Conservation (phyloP, 2,797 vertebrate genomes). For the Chiroxiphia lanceolata region DNA sequence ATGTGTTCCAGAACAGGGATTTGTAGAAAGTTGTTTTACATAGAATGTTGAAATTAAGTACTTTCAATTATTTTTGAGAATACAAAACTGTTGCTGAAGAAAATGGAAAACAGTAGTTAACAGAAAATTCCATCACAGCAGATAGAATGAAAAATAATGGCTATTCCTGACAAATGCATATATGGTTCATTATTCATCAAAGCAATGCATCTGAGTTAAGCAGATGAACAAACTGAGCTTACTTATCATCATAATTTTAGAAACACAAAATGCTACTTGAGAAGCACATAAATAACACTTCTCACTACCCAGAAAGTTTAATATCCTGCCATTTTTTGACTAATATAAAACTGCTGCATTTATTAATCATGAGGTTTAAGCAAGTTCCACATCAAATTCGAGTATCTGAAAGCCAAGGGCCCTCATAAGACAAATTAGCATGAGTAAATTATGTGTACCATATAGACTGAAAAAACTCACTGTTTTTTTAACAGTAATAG, state of each 20-base stretch:
- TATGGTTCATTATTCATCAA: neutral
- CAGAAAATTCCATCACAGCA: neutral
- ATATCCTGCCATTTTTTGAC: neutral
- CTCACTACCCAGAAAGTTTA: neutral
- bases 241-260: neutral
- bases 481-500: neutral
- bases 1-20: neutral
- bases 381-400: neutral
- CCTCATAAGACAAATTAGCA: neutral
- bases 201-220: neutral
- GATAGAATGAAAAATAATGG: neutral
- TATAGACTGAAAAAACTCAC: neutral
- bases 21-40: neutral
- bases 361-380: neutral
- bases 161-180: neutral
- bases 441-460: neutral
- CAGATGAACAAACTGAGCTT: neutral
- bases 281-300: constrained; percentile 17
- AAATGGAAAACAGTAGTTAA: neutral
- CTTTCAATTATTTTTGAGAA: neutral
- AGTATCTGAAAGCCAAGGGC: neutral
- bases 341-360: neutral
- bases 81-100: neutral
- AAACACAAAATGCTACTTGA: neutral
- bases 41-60: neutral